A percentile compares a stretch with the other conserved stretches of the same genome.
Conservation (phyloP, 2,888 invertebrate genomes). For the Tipula vernalis region DNA sequence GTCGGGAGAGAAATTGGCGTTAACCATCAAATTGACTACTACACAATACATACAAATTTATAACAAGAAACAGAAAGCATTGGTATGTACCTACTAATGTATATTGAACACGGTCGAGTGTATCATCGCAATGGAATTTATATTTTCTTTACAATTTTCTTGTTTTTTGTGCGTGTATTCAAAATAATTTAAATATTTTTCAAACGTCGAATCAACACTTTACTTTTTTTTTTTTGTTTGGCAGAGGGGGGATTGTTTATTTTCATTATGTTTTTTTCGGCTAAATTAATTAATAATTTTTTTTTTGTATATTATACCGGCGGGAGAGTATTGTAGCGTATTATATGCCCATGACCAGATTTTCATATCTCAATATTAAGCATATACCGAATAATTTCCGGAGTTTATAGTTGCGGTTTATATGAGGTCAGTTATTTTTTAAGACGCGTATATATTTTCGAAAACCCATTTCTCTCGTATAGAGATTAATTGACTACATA, state of each 20-base stretch:
- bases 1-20: too few relatives aligned
- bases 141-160: neutral
- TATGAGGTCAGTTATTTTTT: neutral
- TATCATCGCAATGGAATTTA: neutral
- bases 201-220: neutral
- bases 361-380: neutral
- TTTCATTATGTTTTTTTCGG: neutral
- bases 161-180: neutral
- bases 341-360: neutral
- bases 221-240: neutral
- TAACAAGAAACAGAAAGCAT: too few relatives aligned
- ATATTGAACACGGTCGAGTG: neutral
- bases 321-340: neutral
- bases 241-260: neutral
- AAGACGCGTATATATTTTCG: neutral
- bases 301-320: neutral
- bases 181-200: neutral
- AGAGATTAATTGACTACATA: neutral
- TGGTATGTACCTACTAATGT: too few relatives aligned
- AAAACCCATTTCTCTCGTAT: neutral
- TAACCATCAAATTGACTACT: too few relatives aligned
- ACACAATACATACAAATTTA: too few relatives aligned
- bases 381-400: neutral
- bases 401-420: neutral
- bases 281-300: neutral